phyloP scores from a whole-genome alignment of 2,888 invertebrate species.

The Xestia rhomboidea region DNA sequence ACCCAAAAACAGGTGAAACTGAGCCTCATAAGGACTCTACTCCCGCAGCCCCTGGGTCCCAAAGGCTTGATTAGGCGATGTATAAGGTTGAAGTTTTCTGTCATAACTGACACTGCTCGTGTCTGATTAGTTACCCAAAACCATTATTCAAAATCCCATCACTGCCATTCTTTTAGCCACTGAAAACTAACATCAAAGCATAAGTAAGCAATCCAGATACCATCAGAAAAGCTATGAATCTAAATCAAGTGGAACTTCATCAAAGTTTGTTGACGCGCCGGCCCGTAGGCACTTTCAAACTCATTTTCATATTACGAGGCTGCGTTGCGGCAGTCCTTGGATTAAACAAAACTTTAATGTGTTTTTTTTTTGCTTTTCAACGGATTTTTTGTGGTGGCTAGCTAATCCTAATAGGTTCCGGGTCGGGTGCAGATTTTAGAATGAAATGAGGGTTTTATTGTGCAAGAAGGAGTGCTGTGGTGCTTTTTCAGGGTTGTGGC shows the following conservation, averaged over 20 bases:
- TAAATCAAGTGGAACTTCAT: constrained; percentile 86
- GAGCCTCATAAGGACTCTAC: not conserved
- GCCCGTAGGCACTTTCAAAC: constrained; percentile 81
- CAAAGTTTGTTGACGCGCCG: constrained; percentile 81
- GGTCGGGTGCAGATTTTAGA: constrained; percentile 15
- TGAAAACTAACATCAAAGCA: constrained; percentile 76
- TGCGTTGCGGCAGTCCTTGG: constrained; percentile 68
- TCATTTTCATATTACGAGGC: constrained; percentile 84
- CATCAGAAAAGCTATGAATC: constrained; percentile 86
- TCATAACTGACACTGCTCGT: no score
- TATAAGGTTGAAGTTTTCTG: not conserved
- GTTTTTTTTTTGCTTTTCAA: constrained; percentile 57
- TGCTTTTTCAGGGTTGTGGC: not conserved
- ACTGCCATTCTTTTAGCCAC: constrained; percentile 49
- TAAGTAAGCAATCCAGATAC: constrained; percentile 79
- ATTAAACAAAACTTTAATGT: constrained; percentile 75
- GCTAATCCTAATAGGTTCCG: constrained; percentile 38
- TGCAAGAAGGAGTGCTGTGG: not conserved
- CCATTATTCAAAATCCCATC: constrained; percentile 9
- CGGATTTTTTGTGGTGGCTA: constrained; percentile 37
- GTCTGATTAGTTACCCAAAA: not conserved
- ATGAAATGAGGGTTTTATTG: not conserved
- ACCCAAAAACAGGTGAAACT: not conserved
- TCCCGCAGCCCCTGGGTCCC: not conserved
- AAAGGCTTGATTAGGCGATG: not conserved